phyloP scores from a whole-genome alignment of 2,888 invertebrate species.

The Megaustenia siamemsis region DNA sequence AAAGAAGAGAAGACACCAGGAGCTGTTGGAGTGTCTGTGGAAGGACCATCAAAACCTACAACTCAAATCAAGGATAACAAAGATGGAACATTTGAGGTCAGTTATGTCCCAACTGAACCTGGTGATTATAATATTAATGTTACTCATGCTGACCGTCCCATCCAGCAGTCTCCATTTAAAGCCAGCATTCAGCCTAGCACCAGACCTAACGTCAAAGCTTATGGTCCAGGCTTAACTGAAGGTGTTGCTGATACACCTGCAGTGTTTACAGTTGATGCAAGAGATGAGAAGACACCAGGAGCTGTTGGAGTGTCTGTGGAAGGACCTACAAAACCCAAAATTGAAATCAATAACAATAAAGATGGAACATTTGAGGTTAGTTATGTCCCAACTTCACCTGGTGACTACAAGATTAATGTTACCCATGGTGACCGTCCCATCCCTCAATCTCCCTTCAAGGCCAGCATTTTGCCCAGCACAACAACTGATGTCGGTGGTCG shows the following conservation, averaged over 20 bases:
- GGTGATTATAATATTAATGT: slow-evolving; percentile 80
- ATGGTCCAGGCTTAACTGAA: slow-evolving; percentile 59
- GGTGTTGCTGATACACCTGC: slow-evolving; percentile 83
- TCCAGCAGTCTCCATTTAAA: slow-evolving; percentile 79
- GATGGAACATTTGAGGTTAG: slow-evolving; percentile 76
- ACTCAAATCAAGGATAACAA: slow-evolving; percentile 74
- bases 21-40: slow-evolving; percentile 77
- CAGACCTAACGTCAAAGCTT: slow-evolving; percentile 80
- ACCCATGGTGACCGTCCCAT: slow-evolving; percentile 77
- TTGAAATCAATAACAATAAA: slow-evolving; percentile 72
- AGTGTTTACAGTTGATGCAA: slow-evolving; percentile 89
- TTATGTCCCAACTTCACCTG: slow-evolving; percentile 77
- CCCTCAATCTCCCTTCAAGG: slow-evolving; percentile 23
- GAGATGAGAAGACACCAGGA: slow-evolving; percentile 87
- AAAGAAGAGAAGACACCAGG: slow-evolving; percentile 88
- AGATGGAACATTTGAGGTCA: slow-evolving; percentile 75
- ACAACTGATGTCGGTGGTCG: slow-evolving; percentile 72
- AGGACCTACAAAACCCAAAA: slow-evolving; percentile 79
- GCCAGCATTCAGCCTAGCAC: slow-evolving; percentile 70
- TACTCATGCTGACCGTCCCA: slow-evolving; percentile 77
- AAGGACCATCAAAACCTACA: slow-evolving; percentile 79
- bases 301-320: slow-evolving; percentile 78
- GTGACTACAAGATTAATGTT: slow-evolving; percentile 73
- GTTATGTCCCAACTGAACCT: slow-evolving; percentile 77
- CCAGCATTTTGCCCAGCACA: slow-evolving; percentile 64